Evolutionary conservation across 92 coral and sea anemone species (phyloP).

Genomic region (Bergia sp.): DNA sequence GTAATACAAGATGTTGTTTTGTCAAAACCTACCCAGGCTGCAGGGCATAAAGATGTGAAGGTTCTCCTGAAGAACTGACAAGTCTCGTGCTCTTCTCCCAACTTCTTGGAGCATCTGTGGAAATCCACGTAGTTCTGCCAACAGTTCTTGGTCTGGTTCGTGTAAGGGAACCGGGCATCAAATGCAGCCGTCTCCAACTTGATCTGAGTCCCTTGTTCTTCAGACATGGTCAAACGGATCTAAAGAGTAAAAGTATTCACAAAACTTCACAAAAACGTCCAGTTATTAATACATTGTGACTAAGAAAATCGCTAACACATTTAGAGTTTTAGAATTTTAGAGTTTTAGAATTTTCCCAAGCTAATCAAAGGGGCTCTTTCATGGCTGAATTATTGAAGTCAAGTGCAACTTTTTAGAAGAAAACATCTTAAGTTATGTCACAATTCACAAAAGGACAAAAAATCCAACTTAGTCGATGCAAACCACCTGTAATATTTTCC

Average conservation of each 20-base stretch:
- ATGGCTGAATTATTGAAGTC: too few species aligned
- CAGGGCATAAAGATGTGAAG: slow-evolving; percentile 87
- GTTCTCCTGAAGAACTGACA: slow-evolving; percentile 72
- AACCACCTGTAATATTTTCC: too few species aligned
- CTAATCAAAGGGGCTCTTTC: too few species aligned
- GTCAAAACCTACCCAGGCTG: slow-evolving; percentile 75
- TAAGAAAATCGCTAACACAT: too few species aligned
- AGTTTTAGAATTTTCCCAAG: too few species aligned
- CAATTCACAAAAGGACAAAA: too few species aligned
- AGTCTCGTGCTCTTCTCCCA: slow-evolving; percentile 76
- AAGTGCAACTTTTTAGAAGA: too few species aligned
- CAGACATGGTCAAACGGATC: slow-evolving; percentile 10
- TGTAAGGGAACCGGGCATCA: slow-evolving; percentile 96
- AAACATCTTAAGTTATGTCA: too few species aligned
- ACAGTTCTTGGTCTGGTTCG: slow-evolving; percentile 97
- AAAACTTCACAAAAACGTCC: background rate
- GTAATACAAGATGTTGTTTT: background rate
- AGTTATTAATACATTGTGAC: too few species aligned
- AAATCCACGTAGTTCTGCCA: slow-evolving; percentile 97
- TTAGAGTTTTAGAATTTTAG: too few species aligned
- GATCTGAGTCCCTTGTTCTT: slow-evolving; percentile 28
- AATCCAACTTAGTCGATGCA: too few species aligned
- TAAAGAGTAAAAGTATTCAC: background rate
- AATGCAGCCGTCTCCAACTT: slow-evolving; percentile 90
- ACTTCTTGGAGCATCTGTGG: slow-evolving; percentile 77